Evolutionary conservation across 1,140 invertebrate species (phyloP), one percentile per base, ranked within the genome.

Genomic region (Rhizoglyphus robini): DNA sequence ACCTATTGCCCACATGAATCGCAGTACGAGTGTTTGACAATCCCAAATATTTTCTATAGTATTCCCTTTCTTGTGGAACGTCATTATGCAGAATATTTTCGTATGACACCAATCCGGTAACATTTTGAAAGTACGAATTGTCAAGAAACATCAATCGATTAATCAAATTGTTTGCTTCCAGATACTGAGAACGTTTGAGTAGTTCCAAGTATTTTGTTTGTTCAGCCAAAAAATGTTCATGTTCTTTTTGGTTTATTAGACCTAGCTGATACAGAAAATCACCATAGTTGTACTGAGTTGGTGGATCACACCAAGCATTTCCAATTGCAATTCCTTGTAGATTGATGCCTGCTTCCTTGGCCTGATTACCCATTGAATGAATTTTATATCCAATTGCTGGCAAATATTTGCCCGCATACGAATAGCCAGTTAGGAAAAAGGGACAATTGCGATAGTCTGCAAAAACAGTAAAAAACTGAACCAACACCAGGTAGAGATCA

Each of bases 231-330:
- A 90, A 87, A 63, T 79, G 70, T 11, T 32, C 23, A 2, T 59
- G 62, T 67, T 77, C 71, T n/a, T 69, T 71, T 57, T 78, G 77
- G 72, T 88, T 88, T 49, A 90, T 76, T 1, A 90, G 76, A 0
- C 89, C 89, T 47, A 88, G 74, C 71, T 87, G 84, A 73, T 87
- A 90, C 54, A 93, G 79, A 76, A 88, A 88, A 69, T 86, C 83
- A 5, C 86, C 84, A 73, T 90, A 91, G 13, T 83, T 74, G 0
- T 88, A 72, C 77, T 90, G 88, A 73, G 86, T 82, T 29, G 83
- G 77, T 0, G 88, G 89, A 77, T 92, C 89, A 66, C 82, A 84
- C 0, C 90, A 76, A 0, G 88, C 89, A 77, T 92, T 89, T 0
- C 88, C 89, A 72, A 93, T 90, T 0, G 86, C 84, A 67, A 93